phyloP scores from a whole-genome alignment of 2,797 vertebrate species.

The Glossophaga mutica region DNA sequence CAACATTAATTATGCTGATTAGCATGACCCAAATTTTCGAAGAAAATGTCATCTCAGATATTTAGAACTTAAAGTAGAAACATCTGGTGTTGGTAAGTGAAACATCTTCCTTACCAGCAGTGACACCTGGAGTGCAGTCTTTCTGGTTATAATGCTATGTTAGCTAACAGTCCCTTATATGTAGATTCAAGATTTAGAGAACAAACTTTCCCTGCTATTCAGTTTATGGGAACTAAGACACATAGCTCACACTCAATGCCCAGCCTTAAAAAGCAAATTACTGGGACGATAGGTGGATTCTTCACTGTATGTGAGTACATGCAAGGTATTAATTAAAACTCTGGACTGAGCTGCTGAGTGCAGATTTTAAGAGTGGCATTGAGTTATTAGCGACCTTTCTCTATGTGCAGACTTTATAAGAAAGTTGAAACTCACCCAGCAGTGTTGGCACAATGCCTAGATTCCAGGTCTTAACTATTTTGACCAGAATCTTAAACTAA shows the following conservation, averaged over 20 bases:
- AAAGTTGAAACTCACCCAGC: background rate
- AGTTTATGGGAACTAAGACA: no score
- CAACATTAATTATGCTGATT: background rate
- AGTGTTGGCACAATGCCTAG: background rate
- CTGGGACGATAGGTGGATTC: background rate
- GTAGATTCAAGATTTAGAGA: background rate
- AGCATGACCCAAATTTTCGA: background rate
- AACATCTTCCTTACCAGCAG: background rate
- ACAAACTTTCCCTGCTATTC: background rate
- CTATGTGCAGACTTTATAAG: background rate
- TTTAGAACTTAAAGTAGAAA: background rate
- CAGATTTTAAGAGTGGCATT: background rate
- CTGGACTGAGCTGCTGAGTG: background rate
- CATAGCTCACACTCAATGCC: accelerated
- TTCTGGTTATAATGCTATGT: no score
- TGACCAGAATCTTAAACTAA: conserved; percentile 27
- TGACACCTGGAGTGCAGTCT: no score
- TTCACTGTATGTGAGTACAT: accelerated
- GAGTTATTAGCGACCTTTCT: background rate
- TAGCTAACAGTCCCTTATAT: accelerated
- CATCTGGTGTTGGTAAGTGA: background rate
- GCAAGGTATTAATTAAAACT: background rate
- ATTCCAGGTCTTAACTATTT: background rate
- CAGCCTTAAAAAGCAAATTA: accelerated
- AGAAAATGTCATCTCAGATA: background rate